Conservation (phyloP, 1,140 invertebrate species). For the fruit fly (Drosophila melanogaster) region DNA sequence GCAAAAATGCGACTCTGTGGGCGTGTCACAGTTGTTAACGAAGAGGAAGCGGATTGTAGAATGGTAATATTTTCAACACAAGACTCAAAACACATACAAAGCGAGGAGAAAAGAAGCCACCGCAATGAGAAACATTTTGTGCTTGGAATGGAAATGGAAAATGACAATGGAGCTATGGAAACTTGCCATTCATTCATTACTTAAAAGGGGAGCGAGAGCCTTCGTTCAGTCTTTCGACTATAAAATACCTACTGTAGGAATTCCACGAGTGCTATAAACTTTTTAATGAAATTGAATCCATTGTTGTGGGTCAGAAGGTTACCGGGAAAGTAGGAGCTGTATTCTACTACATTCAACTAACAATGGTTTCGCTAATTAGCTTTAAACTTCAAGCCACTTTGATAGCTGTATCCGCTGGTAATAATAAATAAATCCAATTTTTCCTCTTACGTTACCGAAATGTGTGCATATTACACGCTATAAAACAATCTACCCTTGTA, state of each 20-base stretch:
- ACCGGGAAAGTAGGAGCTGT: background rate
- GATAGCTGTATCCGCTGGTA: no score
- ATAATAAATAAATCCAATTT: background rate
- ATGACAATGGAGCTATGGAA: conserved; percentile 71
- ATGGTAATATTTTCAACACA: conserved; percentile 69
- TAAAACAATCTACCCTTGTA: conserved; percentile 6
- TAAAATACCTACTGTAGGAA: conserved; percentile 10
- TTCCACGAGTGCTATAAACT: background rate
- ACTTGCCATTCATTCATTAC: conserved; percentile 80
- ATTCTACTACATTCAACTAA: background rate
- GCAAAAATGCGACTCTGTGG: conserved; percentile 40
- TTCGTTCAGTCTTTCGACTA: conserved; percentile 10
- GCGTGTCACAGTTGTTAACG: conserved; percentile 57
- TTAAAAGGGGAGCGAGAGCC: conserved; percentile 43
- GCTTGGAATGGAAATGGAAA: conserved; percentile 46
- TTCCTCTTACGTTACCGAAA: background rate
- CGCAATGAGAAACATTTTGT: conserved; percentile 29
- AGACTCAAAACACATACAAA: conserved; percentile 26
- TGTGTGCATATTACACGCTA: background rate
- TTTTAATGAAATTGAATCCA: background rate
- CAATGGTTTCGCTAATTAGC: background rate
- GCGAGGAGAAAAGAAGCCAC: conserved; percentile 18
- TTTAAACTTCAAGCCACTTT: background rate
- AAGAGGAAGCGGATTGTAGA: conserved; percentile 19
- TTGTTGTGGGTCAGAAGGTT: background rate